Percentiles rank a stretch among this genome's conserved stretches.
These are phyloP conservation scores for Drosophila villosipedis DNA, from an alignment of 2,888 invertebrate species.

Conservation along the genomic window DNA sequence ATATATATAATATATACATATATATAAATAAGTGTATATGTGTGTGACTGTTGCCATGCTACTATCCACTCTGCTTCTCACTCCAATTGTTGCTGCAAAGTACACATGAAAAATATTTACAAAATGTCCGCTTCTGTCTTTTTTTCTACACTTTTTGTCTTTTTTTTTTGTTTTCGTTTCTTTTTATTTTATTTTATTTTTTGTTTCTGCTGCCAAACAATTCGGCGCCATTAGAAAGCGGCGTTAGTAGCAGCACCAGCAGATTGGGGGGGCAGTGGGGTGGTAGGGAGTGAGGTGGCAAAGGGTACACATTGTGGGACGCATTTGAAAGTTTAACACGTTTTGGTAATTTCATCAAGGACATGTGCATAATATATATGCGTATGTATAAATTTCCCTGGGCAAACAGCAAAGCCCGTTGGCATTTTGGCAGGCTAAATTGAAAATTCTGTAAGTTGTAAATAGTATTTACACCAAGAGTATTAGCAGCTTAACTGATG, in stretches of 20 bases:
- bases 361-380: conserved; percentile 52
- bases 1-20: background rate
- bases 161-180: background rate
- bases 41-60: conserved; percentile 50
- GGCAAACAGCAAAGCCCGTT: conserved; percentile 8
- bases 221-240: conserved; percentile 60
- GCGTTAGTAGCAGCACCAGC: conserved; percentile 1
- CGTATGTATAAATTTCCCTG: conserved; percentile 8
- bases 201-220: conserved; percentile 62
- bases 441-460: conserved; percentile 1
- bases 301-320: conserved; percentile 46
- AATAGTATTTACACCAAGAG: conserved; percentile 5
- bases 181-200: conserved; percentile 5
- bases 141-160: background rate
- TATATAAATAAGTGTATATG: conserved; percentile 4
- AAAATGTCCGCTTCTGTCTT: conserved; percentile 52
- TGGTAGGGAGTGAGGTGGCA: conserved; percentile 4
- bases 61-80: conserved; percentile 24
- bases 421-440: conserved; percentile 7
- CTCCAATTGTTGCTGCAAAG: conserved; percentile 55
- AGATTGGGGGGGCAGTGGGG: background rate
- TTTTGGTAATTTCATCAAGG: conserved; percentile 72
- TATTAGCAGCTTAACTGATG: background rate
- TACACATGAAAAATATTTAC: conserved; percentile 72
- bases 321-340: conserved; percentile 69